A percentile compares a stretch with the other conserved stretches of the same genome.
These are phyloP conservation scores for Microcebus griseorufus DNA, from an alignment of 2,113 vertebrate genomes.

Conservation along the genomic window DNA sequence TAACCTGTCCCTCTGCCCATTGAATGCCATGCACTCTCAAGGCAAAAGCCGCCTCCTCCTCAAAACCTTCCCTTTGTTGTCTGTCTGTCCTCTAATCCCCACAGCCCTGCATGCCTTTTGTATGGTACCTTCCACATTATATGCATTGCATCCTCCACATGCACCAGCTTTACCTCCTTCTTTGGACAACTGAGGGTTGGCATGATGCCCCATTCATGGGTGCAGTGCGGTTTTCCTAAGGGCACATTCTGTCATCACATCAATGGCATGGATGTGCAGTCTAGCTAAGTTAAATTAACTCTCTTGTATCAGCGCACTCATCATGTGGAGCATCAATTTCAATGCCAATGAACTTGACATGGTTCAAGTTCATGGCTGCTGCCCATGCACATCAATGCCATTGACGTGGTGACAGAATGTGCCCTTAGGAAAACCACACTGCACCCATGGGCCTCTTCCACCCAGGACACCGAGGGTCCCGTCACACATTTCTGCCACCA, in stretches of 20 bases:
- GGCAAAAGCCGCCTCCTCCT: background rate
- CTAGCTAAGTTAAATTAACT: constrained; percentile 28
- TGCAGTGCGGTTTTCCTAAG: background rate
- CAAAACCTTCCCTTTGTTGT: background rate
- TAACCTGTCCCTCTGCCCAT: background rate
- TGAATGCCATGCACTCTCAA: background rate
- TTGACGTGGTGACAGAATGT: too few species aligned
- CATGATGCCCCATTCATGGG: background rate
- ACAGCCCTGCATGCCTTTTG: background rate
- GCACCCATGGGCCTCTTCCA: background rate
- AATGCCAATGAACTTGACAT: background rate
- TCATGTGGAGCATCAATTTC: background rate
- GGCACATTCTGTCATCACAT: background rate
- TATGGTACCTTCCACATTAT: background rate
- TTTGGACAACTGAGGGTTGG: background rate
- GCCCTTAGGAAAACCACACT: too few species aligned
- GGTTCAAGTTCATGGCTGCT: too few species aligned
- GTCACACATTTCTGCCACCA: fast-evolving
- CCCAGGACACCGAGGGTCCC: background rate
- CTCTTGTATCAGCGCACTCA: background rate
- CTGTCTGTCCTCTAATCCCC: background rate
- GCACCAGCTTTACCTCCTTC: background rate
- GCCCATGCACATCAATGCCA: too few species aligned
- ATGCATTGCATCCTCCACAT: background rate
- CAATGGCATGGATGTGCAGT: background rate